Evolutionary conservation across 64 coral and sea anemone species (phyloP), one percentile per base, ranked within the genome.

Genomic region (Porites australiensis): DNA sequence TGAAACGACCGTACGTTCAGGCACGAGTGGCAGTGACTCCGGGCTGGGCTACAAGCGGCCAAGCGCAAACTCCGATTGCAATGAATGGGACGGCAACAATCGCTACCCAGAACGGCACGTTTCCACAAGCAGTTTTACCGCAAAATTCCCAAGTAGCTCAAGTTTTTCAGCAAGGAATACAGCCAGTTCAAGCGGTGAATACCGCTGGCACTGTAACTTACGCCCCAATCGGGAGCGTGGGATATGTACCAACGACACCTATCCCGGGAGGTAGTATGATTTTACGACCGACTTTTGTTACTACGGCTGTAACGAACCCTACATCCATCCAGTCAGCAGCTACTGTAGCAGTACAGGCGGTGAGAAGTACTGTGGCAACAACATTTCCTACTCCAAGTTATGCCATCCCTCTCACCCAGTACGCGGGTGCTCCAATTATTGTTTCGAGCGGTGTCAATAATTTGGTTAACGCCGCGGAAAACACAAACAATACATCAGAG

Each of bases 241-340:
- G 93, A 13, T 98, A 93, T 50, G 92, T 98, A 3, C 78, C 92
- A 16, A 94, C 92, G 27, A 94, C 92, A 69, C 92, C 88, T 57
- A 94, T 94, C 13, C 95, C 84, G 19, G 95, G 95, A 70, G 95
- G 95, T 74, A 98, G 95, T 44, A 98, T 98, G 95, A 98, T 98
- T 77, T 77, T 98, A 58, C 88, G 95, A 72, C 95, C 95, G 18
- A 98, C 95, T 21, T 98, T 98, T 20, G 95, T 98, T 80, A 98
- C 95, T 72, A 93, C 95, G 9, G 46, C 88, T 45, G 81, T 84
- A 46, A 94, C 87, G 69, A 89, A 84, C 3, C 79, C 93, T 49
- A 89, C 82, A 64, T 79, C 88, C 49, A 95, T 89, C 13, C 92
- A 85, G 60, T 47, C 82, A 63, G 44, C 74, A 18, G 82, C 91